Base-by-base conservation (phyloP, 1,140 invertebrate genomes). In the Lanistes nyassanus region DNA sequence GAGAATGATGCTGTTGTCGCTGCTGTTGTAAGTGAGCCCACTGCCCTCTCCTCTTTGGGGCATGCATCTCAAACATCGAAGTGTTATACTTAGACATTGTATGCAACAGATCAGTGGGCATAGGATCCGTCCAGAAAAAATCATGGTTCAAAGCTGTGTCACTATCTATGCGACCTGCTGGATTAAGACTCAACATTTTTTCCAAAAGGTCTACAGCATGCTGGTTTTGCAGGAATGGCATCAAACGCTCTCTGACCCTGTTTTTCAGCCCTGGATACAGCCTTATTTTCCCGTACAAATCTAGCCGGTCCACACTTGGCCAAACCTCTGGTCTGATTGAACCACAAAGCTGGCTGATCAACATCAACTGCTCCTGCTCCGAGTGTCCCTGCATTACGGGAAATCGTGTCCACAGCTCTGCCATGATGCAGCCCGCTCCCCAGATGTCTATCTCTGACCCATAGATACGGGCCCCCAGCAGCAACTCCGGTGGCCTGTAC, bases 371-470 rank as follows among this genome's bases (percentile, higher is more conserved):
- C 84, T 98, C 95, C 83, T 98, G 97, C 85, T 99, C 97, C 13
- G 95, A 96, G 78, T 94, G 95, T 0, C 98, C 98, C 91, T 93
- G 92, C 90, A 93, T 92, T 37, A 94, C 93, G 4, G 94, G 93
- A 55, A 88, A 91, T 77, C 97, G 90, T 0, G 97, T 99, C 98
- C 98, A 99, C 96, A 99, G 97, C 90, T 99, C 97, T 0, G 97
- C 97, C 97, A 99, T 98, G 56, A 99, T 99, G 85, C 98, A 99
- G 0, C 98, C 98, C 39, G 96, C 97, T 13, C 97, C 97, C 98
- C 98, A 99, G 88, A 99, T 92, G 91, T 99, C 98, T 37, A 99
- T 96, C 0, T 97, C 94, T 19, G 97, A 96, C 0, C 97, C 97
- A 88, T 90, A 90, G 89, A 98, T 97, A 31, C 97, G 90, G 83